Base-by-base conservation (phyloP, 2,888 invertebrate genomes). In the Seira musarum region DNA sequence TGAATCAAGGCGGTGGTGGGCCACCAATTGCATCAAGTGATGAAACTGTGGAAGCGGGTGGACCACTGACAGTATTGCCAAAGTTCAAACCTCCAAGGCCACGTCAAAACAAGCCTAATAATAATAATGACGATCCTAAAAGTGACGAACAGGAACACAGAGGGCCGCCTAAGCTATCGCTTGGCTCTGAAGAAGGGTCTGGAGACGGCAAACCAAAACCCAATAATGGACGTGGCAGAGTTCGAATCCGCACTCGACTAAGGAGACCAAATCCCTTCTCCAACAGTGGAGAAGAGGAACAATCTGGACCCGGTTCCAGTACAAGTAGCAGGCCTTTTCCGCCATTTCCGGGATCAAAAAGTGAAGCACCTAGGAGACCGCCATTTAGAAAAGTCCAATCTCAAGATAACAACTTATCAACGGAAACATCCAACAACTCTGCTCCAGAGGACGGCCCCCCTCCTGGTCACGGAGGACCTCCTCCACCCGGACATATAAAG, bases 151-250 rank as follows among this genome's bases (percentile, higher is more conserved):
- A 69, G 15, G 82, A 71, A 1, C 81, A 57, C 17, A n/a, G 57
- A 17, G 57, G 17, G 57, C n/a, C 57, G 13, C 71, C 70, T 22
- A 69, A 75, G 19, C 53, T 46, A 19, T 60, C 66, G 6, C 49
- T 19, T 13, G 25, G 40, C 30, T 68, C 77, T 1, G 70, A 67
- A 21, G 76, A 71, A 71, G 21, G 8, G 5, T 49, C 69, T 2
- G 68, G 73, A 10, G 19, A 73, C 3, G 79, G 66, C 64, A 35
- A 83, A 25, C 84, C 85, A 63, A 78, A 73, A n/a, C 84, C 84
- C 66, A 24, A 80, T 46, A 80, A 78, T 60, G 78, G 72, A 63
- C 70, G 71, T 60, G 82, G 81, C n/a, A 70, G 85, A 35, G 79
- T 82, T 8, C 24, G 83, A 21, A 76, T 83, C 49, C 19, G 81